phyloP scores from a whole-genome alignment of 2,113 vertebrate species.

The Gadus macrocephalus region DNA sequence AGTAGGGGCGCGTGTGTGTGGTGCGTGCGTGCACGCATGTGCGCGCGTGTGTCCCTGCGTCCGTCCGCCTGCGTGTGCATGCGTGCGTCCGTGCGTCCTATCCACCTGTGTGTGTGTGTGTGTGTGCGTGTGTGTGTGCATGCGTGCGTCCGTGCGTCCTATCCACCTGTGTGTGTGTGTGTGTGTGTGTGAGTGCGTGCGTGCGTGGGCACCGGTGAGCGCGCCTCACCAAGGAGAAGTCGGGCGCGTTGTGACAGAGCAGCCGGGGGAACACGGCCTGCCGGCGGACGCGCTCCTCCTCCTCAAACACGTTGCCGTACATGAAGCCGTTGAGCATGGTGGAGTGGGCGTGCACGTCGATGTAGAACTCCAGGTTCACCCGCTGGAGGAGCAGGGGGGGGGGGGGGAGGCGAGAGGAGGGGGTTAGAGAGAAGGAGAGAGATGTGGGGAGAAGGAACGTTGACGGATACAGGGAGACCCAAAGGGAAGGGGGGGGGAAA shows the following conservation, averaged over 20 bases:
- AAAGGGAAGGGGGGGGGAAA: conserved; percentile 7
- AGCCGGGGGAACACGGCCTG: conserved; percentile 93
- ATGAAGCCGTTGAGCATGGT: conserved; percentile 99
- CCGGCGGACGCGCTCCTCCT: conserved; percentile 89
- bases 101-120: background rate
- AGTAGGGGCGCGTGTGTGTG: too few species aligned
- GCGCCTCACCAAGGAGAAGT: conserved; percentile 92
- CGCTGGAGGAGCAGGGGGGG: conserved; percentile 72
- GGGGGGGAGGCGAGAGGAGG: conserved; percentile 27
- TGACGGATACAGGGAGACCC: conserved; percentile 12
- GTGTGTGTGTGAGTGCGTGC: background rate
- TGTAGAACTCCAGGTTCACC: conserved; percentile 96
- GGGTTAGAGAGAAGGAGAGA: conserved; percentile 14
- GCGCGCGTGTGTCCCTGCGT: too few species aligned
- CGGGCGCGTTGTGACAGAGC: conserved; percentile 91
- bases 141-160: conserved; percentile 20
- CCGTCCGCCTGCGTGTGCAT: too few species aligned
- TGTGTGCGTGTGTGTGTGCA: background rate
- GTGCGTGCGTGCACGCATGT: too few species aligned
- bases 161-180: conserved; percentile 18
- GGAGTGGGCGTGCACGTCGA: conserved; percentile 97
- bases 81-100: too few species aligned
- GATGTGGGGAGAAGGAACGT: background rate
- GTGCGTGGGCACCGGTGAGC: background rate
- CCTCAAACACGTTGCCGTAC: conserved; percentile 98